phyloP scores from a whole-genome alignment of 92 coral and sea anemone genomes.

The Isaurus tuberculatus region DNA sequence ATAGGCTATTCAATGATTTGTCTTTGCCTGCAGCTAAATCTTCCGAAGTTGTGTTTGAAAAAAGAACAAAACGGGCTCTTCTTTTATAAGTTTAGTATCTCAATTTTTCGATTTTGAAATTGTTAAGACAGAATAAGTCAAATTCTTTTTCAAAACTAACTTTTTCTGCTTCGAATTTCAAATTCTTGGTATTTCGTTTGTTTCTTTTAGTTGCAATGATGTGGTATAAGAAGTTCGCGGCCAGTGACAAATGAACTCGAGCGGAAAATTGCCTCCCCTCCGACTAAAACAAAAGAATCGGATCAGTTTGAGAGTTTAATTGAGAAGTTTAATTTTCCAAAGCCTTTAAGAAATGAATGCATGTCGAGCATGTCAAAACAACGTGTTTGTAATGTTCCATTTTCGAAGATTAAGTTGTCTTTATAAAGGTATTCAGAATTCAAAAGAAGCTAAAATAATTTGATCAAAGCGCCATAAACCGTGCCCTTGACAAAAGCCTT shows the following conservation, averaged over 20 bases:
- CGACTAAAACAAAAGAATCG: constrained; percentile 40
- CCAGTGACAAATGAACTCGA: constrained; percentile 5
- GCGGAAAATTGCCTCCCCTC: constrained; percentile 57
- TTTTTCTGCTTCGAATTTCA: not conserved
- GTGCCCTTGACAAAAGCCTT: constrained; percentile 9
- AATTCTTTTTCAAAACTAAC: not conserved
- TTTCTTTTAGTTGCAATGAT: constrained; percentile 43
- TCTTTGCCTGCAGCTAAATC: constrained; percentile 15
- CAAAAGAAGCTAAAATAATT: constrained; percentile 5
- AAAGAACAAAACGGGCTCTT: not conserved
- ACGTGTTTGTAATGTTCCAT: constrained; percentile 34
- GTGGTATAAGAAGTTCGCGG: constrained; percentile 82
- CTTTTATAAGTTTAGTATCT: not conserved
- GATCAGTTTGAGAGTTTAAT: constrained; percentile 47
- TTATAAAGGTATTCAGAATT: constrained; percentile 9
- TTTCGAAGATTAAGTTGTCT: constrained; percentile 35
- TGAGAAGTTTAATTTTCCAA: constrained; percentile 52
- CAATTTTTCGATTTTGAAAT: not conserved
- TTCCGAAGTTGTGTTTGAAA: not conserved
- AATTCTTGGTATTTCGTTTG: not conserved
- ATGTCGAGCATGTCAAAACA: constrained; percentile 47
- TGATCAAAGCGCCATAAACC: constrained; percentile 8
- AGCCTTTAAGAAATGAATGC: constrained; percentile 48
- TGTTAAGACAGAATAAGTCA: too few relatives aligned
- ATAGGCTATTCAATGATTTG: not conserved